Base-by-base conservation (phyloP, 2,797 vertebrate genomes). In the Lithobates pipiens region DNA sequence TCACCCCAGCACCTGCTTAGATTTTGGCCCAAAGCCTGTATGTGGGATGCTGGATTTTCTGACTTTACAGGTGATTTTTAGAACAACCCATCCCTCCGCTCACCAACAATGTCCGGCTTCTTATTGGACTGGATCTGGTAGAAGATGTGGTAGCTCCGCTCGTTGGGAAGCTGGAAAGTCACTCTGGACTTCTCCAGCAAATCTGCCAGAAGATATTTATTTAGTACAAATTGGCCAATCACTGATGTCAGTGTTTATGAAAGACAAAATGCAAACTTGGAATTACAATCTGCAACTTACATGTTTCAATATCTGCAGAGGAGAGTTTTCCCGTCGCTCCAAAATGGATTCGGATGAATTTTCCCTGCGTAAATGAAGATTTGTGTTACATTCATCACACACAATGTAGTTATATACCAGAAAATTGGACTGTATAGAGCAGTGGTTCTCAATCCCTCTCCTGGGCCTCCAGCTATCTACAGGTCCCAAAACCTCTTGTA, bases 301-400 rank as follows among this genome's bases (percentile, higher is more conserved):
- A 98, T 83, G 96, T 97, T 93, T 96, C 95, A 44, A 96, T 96
- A 86, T 96, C 95, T 85, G 96, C 96, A 25, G 96, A 97, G 54
- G 96, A 95, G 88, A 97, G 87, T 89, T 97, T 98, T 61, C 96
- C 96, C 21, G 96, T 95, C 9, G 95, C 91, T 3, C 96, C 96
- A 76, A 98, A 97, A 83, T 98, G 96, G 88, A 98, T 98, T 90
- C 97, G 93, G 90, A 98, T 98, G 90, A 97, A 97, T 95, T 97
- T 98, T 75, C 96, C 96, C 96, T 97, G 44, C 0, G 18, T 4
- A 16, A 32, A 69, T 18, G 44, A 46, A 46, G 44, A 11, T 15
- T 11, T 11, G 44, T 11, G 44, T 46, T 46, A 46, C 44, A 46
- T 8, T 15, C 44, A 46, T 46, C 44, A 46, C 44, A 46, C 11